Conservation (phyloP, 2,888 invertebrate genomes). For the Priocnemis perturbator region DNA sequence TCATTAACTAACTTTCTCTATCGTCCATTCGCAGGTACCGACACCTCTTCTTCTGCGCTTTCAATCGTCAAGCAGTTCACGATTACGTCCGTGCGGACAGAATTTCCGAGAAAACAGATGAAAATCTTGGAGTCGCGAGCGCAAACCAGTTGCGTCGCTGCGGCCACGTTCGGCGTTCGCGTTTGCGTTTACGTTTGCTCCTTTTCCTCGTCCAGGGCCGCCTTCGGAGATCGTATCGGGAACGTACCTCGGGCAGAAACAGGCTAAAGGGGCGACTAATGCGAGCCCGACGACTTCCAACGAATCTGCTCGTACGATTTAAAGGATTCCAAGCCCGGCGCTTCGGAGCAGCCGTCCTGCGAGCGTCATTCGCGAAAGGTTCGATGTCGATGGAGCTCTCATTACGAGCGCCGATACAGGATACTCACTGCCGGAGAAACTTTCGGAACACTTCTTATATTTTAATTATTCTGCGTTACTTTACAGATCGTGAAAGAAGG, state of each 20-base stretch:
- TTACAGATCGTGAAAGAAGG: too few species aligned
- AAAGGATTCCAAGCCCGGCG: slow-evolving; percentile 31
- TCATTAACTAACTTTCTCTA: too few species aligned
- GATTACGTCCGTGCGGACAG: slow-evolving; percentile 32
- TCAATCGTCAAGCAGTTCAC: too few species aligned
- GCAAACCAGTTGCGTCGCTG: slow-evolving; percentile 65
- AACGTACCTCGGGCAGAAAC: slow-evolving; percentile 44
- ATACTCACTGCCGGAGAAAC: not conserved
- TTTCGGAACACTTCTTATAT: too few species aligned
- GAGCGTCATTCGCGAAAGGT: not conserved
- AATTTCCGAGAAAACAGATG: slow-evolving; percentile 72
- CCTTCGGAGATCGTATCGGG: slow-evolving; percentile 63
- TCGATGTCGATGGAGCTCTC: slow-evolving; percentile 1
- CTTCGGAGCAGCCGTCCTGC: slow-evolving; percentile 1
- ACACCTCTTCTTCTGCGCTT: too few species aligned
- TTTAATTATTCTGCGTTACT: too few species aligned
- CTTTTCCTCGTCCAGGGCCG: slow-evolving; percentile 27
- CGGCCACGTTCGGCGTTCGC: slow-evolving; percentile 35
- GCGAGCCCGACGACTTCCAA: slow-evolving; percentile 54
- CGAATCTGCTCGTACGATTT: slow-evolving; percentile 56
- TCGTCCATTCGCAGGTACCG: too few species aligned
- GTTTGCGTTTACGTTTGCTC: slow-evolving; percentile 45
- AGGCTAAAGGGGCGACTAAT: slow-evolving; percentile 57
- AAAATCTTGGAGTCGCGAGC: slow-evolving; percentile 67
- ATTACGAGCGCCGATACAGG: not conserved